phyloP scores from a whole-genome alignment of 2,113 vertebrate species.

The Toxotes jaculatrix region DNA sequence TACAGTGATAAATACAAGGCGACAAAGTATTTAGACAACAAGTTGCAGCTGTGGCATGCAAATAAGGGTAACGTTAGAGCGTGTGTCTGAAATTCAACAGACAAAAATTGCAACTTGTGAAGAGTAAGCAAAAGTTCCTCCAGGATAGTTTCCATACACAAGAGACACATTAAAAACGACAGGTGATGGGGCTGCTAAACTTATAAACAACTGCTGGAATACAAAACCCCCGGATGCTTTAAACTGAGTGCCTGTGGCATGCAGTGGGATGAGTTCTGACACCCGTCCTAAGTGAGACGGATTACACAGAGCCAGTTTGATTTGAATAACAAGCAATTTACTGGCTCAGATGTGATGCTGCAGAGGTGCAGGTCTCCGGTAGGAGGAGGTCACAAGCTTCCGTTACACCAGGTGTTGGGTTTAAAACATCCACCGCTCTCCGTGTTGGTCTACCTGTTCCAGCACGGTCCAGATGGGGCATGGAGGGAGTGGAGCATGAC shows the following conservation, averaged over 20 bases:
- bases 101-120: background rate
- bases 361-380: constrained; percentile 34
- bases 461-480: constrained; percentile 12
- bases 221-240: constrained; percentile 42
- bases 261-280: constrained; percentile 58
- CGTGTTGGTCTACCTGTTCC: background rate
- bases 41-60: background rate
- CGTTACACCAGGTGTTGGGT: constrained; percentile 21
- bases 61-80: background rate
- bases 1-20: background rate
- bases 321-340: constrained; percentile 67
- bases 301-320: constrained; percentile 66
- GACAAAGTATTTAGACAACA: background rate
- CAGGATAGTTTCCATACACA: constrained; percentile 7
- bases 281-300: constrained; percentile 72
- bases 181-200: constrained; percentile 29
- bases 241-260: constrained; percentile 43
- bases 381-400: constrained; percentile 33
- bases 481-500: background rate
- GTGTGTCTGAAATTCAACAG: background rate
- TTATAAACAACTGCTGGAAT: constrained; percentile 35
- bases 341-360: constrained; percentile 32
- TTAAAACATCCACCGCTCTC: background rate
- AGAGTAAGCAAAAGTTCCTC: constrained; percentile 12
- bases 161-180: constrained; percentile 36